Evolutionary conservation across 2,113 vertebrate genomes (phyloP).

Genomic region (Nannobrachium achirus): DNA sequence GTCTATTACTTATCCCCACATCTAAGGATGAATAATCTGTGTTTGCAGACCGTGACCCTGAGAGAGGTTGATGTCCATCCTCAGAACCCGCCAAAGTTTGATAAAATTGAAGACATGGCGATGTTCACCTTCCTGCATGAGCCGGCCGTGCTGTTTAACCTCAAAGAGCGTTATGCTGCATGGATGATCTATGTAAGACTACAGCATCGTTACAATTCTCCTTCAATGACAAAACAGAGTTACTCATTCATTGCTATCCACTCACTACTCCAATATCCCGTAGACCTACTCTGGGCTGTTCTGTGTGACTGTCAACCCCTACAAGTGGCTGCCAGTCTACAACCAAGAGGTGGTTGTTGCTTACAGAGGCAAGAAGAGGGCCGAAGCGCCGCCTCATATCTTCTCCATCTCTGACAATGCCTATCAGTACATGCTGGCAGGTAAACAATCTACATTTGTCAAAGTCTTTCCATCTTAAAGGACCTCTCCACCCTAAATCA

Average conservation of each 20-base stretch:
- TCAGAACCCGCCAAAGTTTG: constrained; percentile 91
- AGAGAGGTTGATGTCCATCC: constrained; percentile 84
- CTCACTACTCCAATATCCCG: too few species aligned
- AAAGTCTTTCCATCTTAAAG: too few species aligned
- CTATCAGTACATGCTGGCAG: constrained; percentile 91
- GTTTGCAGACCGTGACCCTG: constrained; percentile 77
- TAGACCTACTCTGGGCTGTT: constrained; percentile 83
- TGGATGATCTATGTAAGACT: constrained; percentile 92
- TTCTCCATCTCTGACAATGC: constrained; percentile 94
- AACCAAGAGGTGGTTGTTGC: constrained; percentile 86
- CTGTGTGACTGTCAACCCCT: constrained; percentile 91
- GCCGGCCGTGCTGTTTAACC: constrained; percentile 88
- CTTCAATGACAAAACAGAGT: constrained; percentile 75
- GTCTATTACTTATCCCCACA: too few species aligned
- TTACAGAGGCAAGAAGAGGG: constrained; percentile 92
- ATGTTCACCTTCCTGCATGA: constrained; percentile 93
- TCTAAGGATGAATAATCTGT: too few species aligned
- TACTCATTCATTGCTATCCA: too few species aligned
- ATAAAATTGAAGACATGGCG: constrained; percentile 93
- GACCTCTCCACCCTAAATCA: too few species aligned
- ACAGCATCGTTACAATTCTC: background rate
- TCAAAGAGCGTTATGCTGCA: constrained; percentile 92
- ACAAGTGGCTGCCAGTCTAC: constrained; percentile 92
- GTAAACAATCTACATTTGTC: constrained; percentile 54
- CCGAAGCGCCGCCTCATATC: constrained; percentile 91